Evolutionary conservation across 2,797 vertebrate genomes (phyloP), one percentile per base, ranked within the genome.

Genomic region (Cirrhinus mrigala): DNA sequence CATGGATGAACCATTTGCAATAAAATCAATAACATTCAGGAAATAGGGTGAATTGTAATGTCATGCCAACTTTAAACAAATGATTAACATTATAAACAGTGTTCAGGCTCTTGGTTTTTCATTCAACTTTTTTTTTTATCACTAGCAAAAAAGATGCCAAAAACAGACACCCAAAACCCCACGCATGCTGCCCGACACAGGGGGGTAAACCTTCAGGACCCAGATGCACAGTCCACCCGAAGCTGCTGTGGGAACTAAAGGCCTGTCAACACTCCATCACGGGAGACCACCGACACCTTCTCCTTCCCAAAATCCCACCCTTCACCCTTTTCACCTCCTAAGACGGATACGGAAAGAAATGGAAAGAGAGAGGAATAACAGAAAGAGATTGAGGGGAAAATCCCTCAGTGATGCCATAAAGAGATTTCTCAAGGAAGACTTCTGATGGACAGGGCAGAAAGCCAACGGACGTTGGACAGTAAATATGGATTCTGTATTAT

Each of bases 111-210:
- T 44, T 14, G 14, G 40, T 64, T 54, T 64, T 60, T 24, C 24
- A n/a, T 66, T 60, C 20, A 46, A 50, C 54, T 52, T 58, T 37
- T 52, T 27, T 3, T 68, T 52, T 46, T 16, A 62, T 56, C 8
- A 58, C 56, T 74, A 97, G 96, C 96, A 48, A 96, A 96, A 92
- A 97, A 97, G 94, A 97, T 97, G 96, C 96, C 96, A 92, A 97
- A 96, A 94, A 96, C 95, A 80, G 96, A 97, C 91, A 96, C 96
- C 87, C 96, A 97, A 86, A 96, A 96, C 91, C 95, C 95, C 0
- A 96, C 95, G 62, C 96, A 96, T 8, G 96, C 96, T 56, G 96
- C 96, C 1, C 94, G 96, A 84, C 95, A 96, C 83, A 92, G 96
- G 88, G 96, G 96, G 1, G 95, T 97, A 58, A 96, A 96, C 91